Base-by-base conservation (phyloP, 2,888 invertebrate species). In the Epistrophe grossulariae region DNA sequence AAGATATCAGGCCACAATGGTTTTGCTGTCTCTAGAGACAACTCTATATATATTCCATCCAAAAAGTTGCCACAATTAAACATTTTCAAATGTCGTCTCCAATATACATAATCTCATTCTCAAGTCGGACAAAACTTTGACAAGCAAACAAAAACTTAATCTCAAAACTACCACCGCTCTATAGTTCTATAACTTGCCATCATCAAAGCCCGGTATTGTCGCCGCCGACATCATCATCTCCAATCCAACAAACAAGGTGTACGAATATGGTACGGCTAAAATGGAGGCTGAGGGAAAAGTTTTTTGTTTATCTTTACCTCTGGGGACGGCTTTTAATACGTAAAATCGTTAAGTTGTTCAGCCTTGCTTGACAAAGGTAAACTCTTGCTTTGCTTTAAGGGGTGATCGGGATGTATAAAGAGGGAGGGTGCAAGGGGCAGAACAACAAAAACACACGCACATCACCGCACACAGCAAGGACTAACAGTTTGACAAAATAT, bases 261-360 rank as follows among this genome's bases (percentile, higher is more conserved):
- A 62, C 8, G 17, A 24, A 3, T 38, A n/a, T n/a, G 8, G 10
- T 38, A 19, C 5, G 50, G 38, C 68, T 38, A 68, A 68, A 45
- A 66, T 66, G 3, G 5, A 50, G 35, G 43, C 59, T 50, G 60
- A 64, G 17, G 72, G 38, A 66, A 82, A 87, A 83, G 52, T 83
- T 83, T 79, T 82, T 72, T 87, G 87, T 87, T 87, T 87, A 87
- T 87, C 83, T 76, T 83, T 83, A 76, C 79, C 87, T 87, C 66
- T 40, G 79, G 62, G 87, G 74, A 83, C 66, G 79, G 82, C 87
- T 87, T 87, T 82, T 82, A 87, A 82, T 87, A 82, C 78, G 82
- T 71, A 79, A 83, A 87, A 79, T 87, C 83, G 83, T 87, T 87
- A 87, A 87, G 87, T 83, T 83, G 87, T 87, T 87, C 87, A 83